Evolutionary conservation across 2,888 invertebrate species (phyloP), one percentile per base, ranked within the genome.

Genomic region (Xanthorhoe designata): DNA sequence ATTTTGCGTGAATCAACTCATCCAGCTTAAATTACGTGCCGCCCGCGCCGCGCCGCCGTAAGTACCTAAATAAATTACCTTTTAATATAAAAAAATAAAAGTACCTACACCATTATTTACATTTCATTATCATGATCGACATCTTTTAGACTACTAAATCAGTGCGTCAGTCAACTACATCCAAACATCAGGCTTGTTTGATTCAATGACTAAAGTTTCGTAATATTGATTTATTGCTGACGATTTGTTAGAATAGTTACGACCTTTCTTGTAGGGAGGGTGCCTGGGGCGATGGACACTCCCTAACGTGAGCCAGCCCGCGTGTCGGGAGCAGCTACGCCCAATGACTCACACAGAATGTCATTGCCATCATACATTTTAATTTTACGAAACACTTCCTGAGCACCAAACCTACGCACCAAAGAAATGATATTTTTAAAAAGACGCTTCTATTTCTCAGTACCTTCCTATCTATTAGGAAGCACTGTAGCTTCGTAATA

Each of bases 271-370:
- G 2, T 15, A 47, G 47, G 17, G 15, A 47, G 47, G 47, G 47
- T 47, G 47, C 15, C 8, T 15, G 50, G 51, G 64, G 57, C 32
- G 38, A 49, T 49, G 47, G 58, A 35, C 59, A 35, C 68, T 53
- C 64, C 56, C 60, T 67, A 53, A 53, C 18, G 59, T 35, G 19
- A 53, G 49, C 19, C 51, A 51, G 62, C 17, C 58, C 24, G 67
- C 38, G 47, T 49, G 63, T 15, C 60, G 51, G 74, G 69, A 67
- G 63, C 68, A n/a, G 18, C 15, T 55, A 54, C 66, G 15, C 38
- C 55, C 61, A 45, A 54, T 84, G 85, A 85, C 83, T 84, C 84
- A 85, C 78, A 78, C 70, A 61, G 75, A 78, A 56, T 47, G 54
- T 54, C 61, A 32, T 61, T 57, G 19, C n/a, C 7, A 45, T 19